These are phyloP conservation scores for Caloenas nicobarica DNA, from an alignment of 2,113 vertebrate genomes.

Conservation along the genomic window DNA sequence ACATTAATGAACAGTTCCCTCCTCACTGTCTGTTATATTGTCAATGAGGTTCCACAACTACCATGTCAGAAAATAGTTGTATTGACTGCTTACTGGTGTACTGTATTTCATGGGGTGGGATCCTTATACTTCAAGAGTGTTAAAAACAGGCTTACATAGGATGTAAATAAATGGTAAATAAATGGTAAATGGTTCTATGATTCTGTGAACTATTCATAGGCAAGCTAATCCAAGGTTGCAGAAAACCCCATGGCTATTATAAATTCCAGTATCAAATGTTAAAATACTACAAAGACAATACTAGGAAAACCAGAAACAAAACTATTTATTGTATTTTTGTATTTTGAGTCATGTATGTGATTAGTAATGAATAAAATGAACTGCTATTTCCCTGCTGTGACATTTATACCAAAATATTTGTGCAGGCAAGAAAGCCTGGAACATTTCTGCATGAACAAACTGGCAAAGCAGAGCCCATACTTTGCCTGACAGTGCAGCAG, in stretches of 20 bases:
- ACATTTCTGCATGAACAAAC: background rate
- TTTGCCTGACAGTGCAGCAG: background rate
- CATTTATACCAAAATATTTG: background rate
- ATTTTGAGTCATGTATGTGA: background rate
- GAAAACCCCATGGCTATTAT: background rate
- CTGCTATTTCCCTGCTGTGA: background rate
- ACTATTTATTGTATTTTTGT: background rate
- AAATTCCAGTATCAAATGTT: background rate
- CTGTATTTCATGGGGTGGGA: background rate
- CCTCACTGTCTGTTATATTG: background rate
- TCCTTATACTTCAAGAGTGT: background rate
- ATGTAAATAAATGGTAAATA: background rate
- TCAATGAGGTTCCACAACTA: background rate
- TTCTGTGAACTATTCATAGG: background rate
- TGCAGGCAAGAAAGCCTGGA: background rate
- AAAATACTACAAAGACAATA: background rate
- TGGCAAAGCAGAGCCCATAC: background rate
- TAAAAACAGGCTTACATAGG: background rate
- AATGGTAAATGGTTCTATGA: too few relatives aligned
- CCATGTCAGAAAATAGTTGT: background rate
- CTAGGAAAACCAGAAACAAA: background rate
- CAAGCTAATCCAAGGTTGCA: background rate
- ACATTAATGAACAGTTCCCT: background rate
- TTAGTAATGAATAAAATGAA: background rate
- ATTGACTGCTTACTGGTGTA: background rate